Base-by-base conservation (phyloP, 2,113 vertebrate species). In the Axis porcinus region DNA sequence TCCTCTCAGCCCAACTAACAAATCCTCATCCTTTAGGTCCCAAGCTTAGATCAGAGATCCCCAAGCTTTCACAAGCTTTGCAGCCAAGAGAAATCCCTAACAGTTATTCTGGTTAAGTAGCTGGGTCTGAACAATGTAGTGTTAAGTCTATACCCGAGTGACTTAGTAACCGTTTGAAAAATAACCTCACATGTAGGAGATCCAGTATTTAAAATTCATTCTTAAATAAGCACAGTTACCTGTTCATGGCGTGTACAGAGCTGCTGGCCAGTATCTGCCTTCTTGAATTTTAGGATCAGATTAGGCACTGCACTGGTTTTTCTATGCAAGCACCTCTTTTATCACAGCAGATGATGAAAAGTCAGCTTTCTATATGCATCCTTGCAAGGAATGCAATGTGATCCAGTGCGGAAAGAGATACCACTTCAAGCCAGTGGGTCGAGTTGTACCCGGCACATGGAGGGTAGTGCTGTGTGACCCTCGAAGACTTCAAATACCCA, bases 381-480 rank as follows among this genome's bases (percentile, higher is more conserved):
- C 2, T 6, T 8, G 33, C n/a, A 47, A 94, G 17, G 7, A 33
- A 5, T 2, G 3, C 16, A 0, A 43, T 19, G 40, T 45, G n/a
- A 57, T 81, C 74, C 16, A 16, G 2, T 4, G 57, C 13, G 33
- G 50, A 87, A n/a, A 25, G 10, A 21, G 17, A 36, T 12, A 4
- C 55, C 17, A 0, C 50, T 50, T 67, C 0, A 0, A 21, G 40
- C 47, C 40, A 15, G 57, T 6, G 1, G 28, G 6, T 89, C 4
- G 0, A 1, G 14, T 23, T 40, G n/a, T 21, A 27, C 33, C 74
- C 0, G 5, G 47, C 33, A 25, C 40, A 30, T 1, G 8, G 4
- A 3, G 21, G 30, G 23, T 0, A 0, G 19, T 52, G 14, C 74
- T 8, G 6, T 8, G n/a, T 57, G 82, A 17, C 25, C 30, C 70